Percentiles rank a stretch among this genome's conserved stretches.
Evolutionary conservation across 2,113 vertebrate genomes (phyloP).

Genomic region (Hepsetus odoe): DNA sequence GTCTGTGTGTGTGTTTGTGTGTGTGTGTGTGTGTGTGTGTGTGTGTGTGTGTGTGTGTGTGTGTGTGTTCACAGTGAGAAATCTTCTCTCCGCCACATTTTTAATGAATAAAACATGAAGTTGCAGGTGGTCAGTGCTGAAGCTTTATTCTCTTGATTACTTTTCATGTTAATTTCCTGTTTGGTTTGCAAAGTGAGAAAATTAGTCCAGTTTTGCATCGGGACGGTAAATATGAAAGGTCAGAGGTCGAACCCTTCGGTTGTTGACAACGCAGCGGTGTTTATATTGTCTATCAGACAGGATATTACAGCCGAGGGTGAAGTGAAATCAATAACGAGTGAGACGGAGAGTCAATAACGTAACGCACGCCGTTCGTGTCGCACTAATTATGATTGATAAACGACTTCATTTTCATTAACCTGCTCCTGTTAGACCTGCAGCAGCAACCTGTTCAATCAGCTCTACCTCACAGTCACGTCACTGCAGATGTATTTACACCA

Average conservation of each 20-base stretch:
- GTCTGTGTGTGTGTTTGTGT: no score
- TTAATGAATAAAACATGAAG: background rate
- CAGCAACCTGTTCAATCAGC: background rate
- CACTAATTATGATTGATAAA: background rate
- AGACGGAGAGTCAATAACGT: background rate
- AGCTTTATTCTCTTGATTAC: background rate
- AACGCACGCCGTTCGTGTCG: background rate
- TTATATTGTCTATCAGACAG: background rate
- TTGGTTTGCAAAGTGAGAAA: background rate
- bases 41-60: no score
- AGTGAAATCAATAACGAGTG: background rate
- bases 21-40: no score
- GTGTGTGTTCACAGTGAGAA: no score
- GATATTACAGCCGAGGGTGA: background rate
- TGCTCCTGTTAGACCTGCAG: background rate
- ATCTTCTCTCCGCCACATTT: background rate
- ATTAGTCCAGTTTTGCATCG: background rate
- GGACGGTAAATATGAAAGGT: background rate
- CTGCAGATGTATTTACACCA: background rate
- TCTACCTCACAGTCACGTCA: background rate
- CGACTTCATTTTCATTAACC: constrained; percentile 1
- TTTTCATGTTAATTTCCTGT: constrained; percentile 9
- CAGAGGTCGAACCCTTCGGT: background rate
- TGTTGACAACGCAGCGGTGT: background rate
- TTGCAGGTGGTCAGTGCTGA: background rate